A percentile compares a stretch with the other conserved stretches of the same genome.
Conservation (phyloP, 2,113 vertebrate genomes). For the Ahaetulla prasina region DNA sequence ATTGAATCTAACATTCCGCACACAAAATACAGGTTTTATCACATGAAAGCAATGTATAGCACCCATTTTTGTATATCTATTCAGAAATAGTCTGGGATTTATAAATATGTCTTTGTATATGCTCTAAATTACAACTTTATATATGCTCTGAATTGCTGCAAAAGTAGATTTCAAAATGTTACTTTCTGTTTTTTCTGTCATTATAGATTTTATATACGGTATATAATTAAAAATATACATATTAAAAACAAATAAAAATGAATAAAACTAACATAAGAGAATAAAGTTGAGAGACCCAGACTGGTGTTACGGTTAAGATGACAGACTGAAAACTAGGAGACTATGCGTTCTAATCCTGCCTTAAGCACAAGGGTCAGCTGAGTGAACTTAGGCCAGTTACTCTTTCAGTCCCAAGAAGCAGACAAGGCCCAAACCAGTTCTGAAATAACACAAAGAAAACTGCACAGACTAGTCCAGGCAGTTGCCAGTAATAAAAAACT, state of each 20-base stretch:
- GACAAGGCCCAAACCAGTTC: neutral
- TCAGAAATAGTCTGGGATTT: neutral
- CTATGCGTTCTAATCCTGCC: neutral
- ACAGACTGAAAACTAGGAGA: neutral
- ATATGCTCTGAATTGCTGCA: neutral
- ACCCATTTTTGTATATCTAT: neutral
- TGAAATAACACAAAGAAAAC: neutral
- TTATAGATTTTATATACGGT: neutral
- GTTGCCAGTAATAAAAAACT: neutral
- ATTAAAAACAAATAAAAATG: neutral
- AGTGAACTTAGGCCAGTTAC: neutral
- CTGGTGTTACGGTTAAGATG: neutral
- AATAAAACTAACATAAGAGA: constrained; percentile 11
- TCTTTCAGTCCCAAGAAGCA: neutral
- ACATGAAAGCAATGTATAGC: neutral
- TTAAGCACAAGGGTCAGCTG: neutral
- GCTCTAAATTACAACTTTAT: too few species aligned
- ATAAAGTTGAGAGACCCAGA: neutral
- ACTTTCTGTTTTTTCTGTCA: neutral
- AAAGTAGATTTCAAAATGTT: neutral
- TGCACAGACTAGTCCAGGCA: neutral
- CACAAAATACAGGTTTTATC: neutral
- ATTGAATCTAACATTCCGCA: neutral
- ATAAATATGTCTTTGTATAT: too few species aligned
- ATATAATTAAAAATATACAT: neutral